Evolutionary conservation across 2,113 vertebrate species (phyloP), one percentile per base, ranked within the genome.

Genomic region (Hydrochoerus hydrochaeris): DNA sequence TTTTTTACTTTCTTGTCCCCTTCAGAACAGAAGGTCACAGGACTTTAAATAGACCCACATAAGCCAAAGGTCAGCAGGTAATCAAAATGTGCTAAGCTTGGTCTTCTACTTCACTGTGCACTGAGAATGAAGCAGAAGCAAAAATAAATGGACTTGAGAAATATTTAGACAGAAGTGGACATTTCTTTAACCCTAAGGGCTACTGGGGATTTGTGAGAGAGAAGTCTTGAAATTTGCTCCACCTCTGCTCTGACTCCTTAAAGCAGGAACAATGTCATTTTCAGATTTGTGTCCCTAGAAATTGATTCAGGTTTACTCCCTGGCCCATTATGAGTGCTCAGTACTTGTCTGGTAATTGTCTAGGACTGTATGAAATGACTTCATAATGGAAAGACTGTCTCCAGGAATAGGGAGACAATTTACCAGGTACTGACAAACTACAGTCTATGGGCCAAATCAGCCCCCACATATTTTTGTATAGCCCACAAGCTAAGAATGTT

Each of bases 21-120:
- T 93, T 62, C 57, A 92, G 46, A 94, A 94, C 2, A 82, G 60
- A 91, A 88, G 49, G n/a, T 75, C 69, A 75, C 22, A 44, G 17
- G 10, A 78, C 71, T 83, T 81, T 52, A 92, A 82, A 89, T 38
- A 89, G 71, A 77, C 2, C 44, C 49, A 62, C 7, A 46, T 85
- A 90, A 80, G 10, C 54, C 54, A 90, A 94, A 65, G 94, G 49
- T 60, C 46, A 1, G 57, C 11, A 85, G 60, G 46, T 60, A 49
- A 83, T 78, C 41, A 82, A 75, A 85, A 93, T 22, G n/a, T 80
- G 82, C 62, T 71, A 41, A 85, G 22, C 63, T 80, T 78, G n/a
- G 35, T 83, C 41, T 90, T 82, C 69, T 78, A 11, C n/a, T 63
- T n/a, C 38, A 84, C 75, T 71, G 88, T 87, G 82, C 62, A 80